Percentiles rank a stretch among this genome's conserved stretches.
These are phyloP conservation scores for Heliconius hermathena DNA, from an alignment of 1,140 invertebrate species.

Conservation along the genomic window DNA sequence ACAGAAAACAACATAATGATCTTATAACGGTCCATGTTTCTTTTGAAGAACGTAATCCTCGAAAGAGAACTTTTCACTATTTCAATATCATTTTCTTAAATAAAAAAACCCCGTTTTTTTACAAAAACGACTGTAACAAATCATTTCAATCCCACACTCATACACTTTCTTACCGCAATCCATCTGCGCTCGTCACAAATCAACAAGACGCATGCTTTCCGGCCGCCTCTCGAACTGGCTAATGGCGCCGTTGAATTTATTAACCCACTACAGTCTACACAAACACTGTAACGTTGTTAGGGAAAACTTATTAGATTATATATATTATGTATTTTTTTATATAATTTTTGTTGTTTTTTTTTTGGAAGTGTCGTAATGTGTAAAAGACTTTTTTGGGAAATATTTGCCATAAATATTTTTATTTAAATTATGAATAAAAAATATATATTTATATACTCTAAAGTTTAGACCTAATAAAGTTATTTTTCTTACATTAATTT, in stretches of 20 bases:
- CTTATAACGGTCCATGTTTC: too few relatives aligned
- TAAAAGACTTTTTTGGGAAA: too few relatives aligned
- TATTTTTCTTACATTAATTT: too few relatives aligned
- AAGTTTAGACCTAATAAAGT: too few relatives aligned
- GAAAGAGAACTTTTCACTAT: too few relatives aligned
- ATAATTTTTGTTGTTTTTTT: too few relatives aligned
- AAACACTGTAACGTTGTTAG: constrained; percentile 20
- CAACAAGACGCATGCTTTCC: constrained; percentile 72
- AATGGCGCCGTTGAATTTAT: constrained; percentile 65
- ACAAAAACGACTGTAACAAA: background rate
- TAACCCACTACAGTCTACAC: constrained; percentile 46
- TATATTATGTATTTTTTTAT: background rate
- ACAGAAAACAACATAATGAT: too few relatives aligned
- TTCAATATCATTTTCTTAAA: background rate
- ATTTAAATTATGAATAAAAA: too few relatives aligned
- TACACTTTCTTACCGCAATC: constrained; percentile 45
- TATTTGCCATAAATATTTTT: too few relatives aligned
- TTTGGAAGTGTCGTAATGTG: too few relatives aligned
- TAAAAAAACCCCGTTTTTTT: background rate
- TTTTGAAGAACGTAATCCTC: too few relatives aligned
- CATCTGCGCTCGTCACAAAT: constrained; percentile 70
- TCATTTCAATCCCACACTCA: background rate
- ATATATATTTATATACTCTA: too few relatives aligned
- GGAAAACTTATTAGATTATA: constrained; percentile 15
- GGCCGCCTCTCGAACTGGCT: constrained; percentile 56